phyloP scores from a whole-genome alignment of 1,140 invertebrate species.

The Lepidurus packardi region DNA sequence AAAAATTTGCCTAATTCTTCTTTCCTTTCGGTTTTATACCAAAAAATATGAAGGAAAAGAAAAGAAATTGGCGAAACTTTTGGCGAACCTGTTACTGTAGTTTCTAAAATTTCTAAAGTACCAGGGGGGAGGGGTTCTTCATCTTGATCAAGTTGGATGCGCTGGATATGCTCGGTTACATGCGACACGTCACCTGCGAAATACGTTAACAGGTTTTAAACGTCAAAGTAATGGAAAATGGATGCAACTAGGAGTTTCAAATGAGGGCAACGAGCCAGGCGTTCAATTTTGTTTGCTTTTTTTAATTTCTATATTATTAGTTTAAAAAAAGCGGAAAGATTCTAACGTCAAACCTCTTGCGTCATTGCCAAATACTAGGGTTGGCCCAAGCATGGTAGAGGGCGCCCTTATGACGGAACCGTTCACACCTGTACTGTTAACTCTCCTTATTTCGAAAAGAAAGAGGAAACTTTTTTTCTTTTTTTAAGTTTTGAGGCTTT shows the following conservation, averaged over 20 bases:
- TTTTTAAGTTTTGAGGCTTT: neutral
- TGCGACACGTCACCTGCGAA: slow-evolving; percentile 9
- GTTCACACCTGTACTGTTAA: neutral
- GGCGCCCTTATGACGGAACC: neutral
- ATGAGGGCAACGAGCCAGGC: neutral
- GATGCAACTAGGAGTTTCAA: neutral
- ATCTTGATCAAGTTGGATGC: neutral
- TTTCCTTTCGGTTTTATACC: neutral
- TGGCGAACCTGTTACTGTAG: too few relatives aligned
- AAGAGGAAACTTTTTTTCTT: neutral
- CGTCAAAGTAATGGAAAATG: neutral
- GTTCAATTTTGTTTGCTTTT: neutral
- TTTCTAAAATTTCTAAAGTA: neutral
- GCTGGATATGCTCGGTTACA: slow-evolving; percentile 15
- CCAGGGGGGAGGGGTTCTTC: neutral
- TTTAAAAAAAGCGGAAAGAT: neutral
- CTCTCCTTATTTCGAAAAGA: neutral
- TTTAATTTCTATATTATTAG: neutral
- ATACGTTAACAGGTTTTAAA: neutral
- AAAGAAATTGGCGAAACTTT: too few relatives aligned
- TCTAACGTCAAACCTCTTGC: neutral
- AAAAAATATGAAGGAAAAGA: neutral
- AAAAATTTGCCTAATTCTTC: neutral
- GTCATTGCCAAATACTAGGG: neutral
- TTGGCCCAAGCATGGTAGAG: too few relatives aligned